These are phyloP conservation scores for Trisateles emortualis DNA, from an alignment of 2,888 invertebrate genomes.

Conservation along the genomic window DNA sequence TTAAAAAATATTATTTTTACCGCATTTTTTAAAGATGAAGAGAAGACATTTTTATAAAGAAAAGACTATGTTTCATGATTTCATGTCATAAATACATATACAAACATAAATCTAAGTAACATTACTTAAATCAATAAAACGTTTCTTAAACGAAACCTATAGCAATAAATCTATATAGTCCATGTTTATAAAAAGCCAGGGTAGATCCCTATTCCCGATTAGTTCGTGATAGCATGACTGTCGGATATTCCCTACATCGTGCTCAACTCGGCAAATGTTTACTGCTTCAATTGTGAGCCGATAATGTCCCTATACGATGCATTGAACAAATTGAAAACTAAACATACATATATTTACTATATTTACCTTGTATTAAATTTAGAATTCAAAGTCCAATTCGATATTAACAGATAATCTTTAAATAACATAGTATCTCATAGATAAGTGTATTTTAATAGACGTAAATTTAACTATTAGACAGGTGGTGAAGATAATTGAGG, in stretches of 20 bases:
- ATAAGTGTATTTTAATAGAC: not conserved
- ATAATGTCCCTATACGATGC: constrained; percentile 30
- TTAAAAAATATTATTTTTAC: too few species aligned
- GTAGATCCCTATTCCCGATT: constrained; percentile 63
- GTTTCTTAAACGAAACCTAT: constrained; percentile 19
- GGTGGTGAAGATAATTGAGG: too few species aligned
- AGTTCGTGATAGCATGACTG: constrained; percentile 64
- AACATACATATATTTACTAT: not conserved
- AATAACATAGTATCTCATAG: too few species aligned
- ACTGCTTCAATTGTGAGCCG: constrained; percentile 42
- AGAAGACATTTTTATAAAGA: too few species aligned
- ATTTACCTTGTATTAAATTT: too few species aligned
- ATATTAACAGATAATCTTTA: too few species aligned
- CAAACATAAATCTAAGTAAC: constrained; percentile 17
- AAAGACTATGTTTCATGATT: too few species aligned
- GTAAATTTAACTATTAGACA: too few species aligned
- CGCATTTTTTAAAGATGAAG: too few species aligned
- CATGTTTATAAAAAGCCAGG: constrained; percentile 40
- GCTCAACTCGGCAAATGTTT: constrained; percentile 31
- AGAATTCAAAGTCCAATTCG: not conserved
- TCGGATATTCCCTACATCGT: constrained; percentile 56
- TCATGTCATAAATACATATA: too few species aligned
- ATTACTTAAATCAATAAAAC: constrained; percentile 34
- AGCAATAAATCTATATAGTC: constrained; percentile 33
- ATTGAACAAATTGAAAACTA: not conserved